Conservation (phyloP, 2,797 vertebrate species). For the Clamator glandarius region DNA sequence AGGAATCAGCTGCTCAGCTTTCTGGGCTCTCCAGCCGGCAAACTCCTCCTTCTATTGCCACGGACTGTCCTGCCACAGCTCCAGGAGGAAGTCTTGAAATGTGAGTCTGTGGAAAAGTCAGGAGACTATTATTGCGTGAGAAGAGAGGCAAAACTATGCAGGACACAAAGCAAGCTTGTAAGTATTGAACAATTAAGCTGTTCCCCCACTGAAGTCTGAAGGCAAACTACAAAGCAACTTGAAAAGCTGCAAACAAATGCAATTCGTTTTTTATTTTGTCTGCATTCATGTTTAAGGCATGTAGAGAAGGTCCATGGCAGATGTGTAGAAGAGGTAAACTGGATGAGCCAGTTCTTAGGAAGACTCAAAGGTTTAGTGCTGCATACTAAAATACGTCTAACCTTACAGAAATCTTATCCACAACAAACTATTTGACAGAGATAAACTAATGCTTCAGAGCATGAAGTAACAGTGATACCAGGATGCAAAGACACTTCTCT, state of each 20-base stretch:
- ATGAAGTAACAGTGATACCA: neutral
- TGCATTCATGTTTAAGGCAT: neutral
- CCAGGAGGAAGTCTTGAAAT: slow-evolving; percentile 98
- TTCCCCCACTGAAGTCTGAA: neutral
- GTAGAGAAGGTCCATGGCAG: neutral
- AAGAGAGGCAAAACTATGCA: slow-evolving; percentile 10
- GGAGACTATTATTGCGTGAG: slow-evolving; percentile 12
- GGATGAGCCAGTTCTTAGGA: neutral
- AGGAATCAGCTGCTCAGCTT: slow-evolving; percentile 77
- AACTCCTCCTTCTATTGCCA: slow-evolving; percentile 98
- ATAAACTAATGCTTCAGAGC: neutral
- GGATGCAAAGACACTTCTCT: neutral
- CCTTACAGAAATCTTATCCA: neutral
- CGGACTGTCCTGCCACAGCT: slow-evolving; percentile 95
- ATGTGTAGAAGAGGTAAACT: neutral
- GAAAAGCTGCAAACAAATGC: neutral
- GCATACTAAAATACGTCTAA: neutral
- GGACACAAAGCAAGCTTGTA: neutral
- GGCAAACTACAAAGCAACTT: neutral
- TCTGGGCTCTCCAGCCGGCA: slow-evolving; percentile 87
- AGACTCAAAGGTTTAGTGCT: neutral
- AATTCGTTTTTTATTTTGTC: neutral
- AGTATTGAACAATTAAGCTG: neutral
- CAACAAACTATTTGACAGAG: neutral
- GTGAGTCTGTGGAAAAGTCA: slow-evolving; percentile 87